These are phyloP conservation scores for Electrophaes corylata DNA, from an alignment of 2,888 invertebrate species.

Conservation along the genomic window DNA sequence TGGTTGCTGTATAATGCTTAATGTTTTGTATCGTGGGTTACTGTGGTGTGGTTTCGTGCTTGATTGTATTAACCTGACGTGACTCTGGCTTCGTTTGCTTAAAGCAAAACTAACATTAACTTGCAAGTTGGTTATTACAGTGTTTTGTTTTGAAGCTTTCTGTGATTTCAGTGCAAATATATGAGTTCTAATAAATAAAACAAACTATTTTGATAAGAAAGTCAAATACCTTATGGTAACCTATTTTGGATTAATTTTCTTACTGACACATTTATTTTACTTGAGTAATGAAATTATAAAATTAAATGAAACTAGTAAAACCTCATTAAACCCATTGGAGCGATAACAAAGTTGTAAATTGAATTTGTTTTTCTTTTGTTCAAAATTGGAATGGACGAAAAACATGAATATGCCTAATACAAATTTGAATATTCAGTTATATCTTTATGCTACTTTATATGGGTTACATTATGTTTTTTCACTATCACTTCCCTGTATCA, in stretches of 20 bases:
- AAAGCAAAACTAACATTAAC: conserved; percentile 79
- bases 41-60: conserved; percentile 45
- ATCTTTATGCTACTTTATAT: too few relatives aligned
- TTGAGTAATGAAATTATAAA: background rate
- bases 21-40: conserved; percentile 9
- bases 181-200: conserved; percentile 4
- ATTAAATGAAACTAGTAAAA: background rate
- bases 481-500: too few relatives aligned
- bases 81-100: conserved; percentile 71
- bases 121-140: conserved; percentile 54
- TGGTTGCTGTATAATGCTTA: conserved; percentile 9
- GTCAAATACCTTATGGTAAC: background rate
- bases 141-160: conserved; percentile 36
- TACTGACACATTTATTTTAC: conserved; percentile 12
- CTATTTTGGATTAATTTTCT: conserved; percentile 9
- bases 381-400: background rate
- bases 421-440: too few relatives aligned
- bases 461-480: too few relatives aligned
- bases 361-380: background rate
- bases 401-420: background rate
- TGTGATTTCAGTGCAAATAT: conserved; percentile 25
- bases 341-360: background rate
- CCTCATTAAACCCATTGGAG: background rate
- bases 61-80: conserved; percentile 71
- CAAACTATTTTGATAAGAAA: conserved; percentile 10